phyloP scores from a whole-genome alignment of 2,888 invertebrate genomes.

The Pyrocoelia pectoralis region DNA sequence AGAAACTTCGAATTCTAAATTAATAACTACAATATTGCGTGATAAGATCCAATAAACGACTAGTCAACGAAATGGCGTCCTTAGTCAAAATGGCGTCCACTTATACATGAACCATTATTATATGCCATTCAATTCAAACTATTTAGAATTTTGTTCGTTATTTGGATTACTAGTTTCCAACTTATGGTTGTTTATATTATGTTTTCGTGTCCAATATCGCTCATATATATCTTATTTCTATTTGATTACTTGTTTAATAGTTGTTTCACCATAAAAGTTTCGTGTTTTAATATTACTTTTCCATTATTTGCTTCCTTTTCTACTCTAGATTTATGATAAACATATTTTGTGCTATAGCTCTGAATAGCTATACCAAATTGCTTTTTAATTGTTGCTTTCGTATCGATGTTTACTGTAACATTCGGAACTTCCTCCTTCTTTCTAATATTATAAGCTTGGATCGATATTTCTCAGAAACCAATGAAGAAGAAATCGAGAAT shows the following conservation, averaged over 20 bases:
- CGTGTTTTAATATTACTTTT: constrained; percentile 35
- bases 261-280: constrained; percentile 32
- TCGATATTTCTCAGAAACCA: no score
- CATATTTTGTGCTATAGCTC: background rate
- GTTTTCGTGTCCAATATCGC: constrained; percentile 35
- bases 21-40: constrained; percentile 40
- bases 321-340: constrained; percentile 19
- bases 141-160: constrained; percentile 37
- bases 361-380: background rate
- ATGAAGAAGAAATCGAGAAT: no score
- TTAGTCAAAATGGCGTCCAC: constrained; percentile 42
- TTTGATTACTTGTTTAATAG: constrained; percentile 37
- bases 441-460: no score
- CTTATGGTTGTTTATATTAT: constrained; percentile 29
- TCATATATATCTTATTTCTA: constrained; percentile 32
- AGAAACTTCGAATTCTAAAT: constrained; percentile 31
- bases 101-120: constrained; percentile 40
- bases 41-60: constrained; percentile 40
- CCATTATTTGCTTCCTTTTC: constrained; percentile 28
- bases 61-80: constrained; percentile 40
- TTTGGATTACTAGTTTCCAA: constrained; percentile 38
- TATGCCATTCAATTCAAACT: constrained; percentile 37
- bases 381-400: background rate
- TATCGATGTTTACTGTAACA: background rate
- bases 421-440: no score